phyloP scores from a whole-genome alignment of 2,113 vertebrate species.

The Tichodroma muraria region DNA sequence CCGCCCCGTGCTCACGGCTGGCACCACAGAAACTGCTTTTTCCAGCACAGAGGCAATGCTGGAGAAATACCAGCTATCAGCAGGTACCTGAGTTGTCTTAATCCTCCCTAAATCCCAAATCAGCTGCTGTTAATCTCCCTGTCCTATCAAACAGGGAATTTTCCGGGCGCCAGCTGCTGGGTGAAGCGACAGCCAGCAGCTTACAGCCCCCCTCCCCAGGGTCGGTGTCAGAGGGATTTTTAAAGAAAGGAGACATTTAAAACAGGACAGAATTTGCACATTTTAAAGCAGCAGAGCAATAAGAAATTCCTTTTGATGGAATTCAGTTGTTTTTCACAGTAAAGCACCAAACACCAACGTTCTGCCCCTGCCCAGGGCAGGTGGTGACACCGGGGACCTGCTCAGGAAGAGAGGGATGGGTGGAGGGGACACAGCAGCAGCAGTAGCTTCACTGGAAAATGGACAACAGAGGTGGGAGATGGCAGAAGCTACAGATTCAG shows the following conservation, averaged over 20 bases:
- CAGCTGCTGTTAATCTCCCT: slow-evolving; percentile 19
- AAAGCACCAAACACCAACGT: fast-evolving
- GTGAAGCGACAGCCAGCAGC: neutral
- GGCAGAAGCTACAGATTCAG: neutral
- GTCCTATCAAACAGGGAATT: neutral
- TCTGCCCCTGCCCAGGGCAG: neutral
- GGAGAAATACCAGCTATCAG: slow-evolving; percentile 39
- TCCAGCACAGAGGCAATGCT: neutral
- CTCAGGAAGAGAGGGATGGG: neutral
- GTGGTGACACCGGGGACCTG: neutral
- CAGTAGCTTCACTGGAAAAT: neutral
- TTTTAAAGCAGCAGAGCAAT: neutral
- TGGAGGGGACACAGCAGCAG: neutral
- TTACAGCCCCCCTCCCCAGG: neutral
- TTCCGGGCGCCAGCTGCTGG: neutral
- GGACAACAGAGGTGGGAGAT: neutral
- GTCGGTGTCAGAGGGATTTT: neutral
- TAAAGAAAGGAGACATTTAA: neutral
- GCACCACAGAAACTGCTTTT: neutral
- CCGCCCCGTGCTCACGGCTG: neutral
- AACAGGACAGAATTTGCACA: neutral
- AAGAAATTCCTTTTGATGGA: neutral
- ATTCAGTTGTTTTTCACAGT: neutral
- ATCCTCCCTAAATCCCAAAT: slow-evolving; percentile 44
- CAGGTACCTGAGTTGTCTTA: slow-evolving; percentile 38